These are phyloP conservation scores for Pseudomyrmex cubaensis DNA, from an alignment of 1,140 invertebrate species.

Conservation along the genomic window DNA sequence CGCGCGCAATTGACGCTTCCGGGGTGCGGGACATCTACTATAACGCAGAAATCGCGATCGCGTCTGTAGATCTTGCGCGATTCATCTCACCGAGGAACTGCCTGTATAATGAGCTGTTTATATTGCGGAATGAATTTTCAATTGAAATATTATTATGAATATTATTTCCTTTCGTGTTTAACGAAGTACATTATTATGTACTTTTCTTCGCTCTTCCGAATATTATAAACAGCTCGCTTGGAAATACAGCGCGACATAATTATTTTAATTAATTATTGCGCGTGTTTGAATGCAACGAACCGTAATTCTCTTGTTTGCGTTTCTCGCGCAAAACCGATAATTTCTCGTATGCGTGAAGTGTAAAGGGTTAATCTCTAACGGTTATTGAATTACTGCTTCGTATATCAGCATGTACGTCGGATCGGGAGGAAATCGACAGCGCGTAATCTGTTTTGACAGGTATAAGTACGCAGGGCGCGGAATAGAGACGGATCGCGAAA, in stretches of 20 bases:
- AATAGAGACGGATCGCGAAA: background rate
- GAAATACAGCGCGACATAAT: too few species aligned
- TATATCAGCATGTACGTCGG: constrained; percentile 18
- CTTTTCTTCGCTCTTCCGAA: too few species aligned
- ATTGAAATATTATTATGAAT: too few species aligned
- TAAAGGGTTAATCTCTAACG: constrained; percentile 36
- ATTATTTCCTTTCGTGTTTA: too few species aligned
- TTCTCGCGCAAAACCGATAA: constrained; percentile 19
- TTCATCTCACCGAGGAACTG: too few species aligned
- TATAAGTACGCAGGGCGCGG: constrained; percentile 1
- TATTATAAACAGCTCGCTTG: too few species aligned
- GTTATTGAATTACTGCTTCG: constrained; percentile 33
- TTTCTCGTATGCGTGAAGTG: background rate
- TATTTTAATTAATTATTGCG: too few species aligned
- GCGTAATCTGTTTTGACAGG: constrained; percentile 53
- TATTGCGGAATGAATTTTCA: too few species aligned
- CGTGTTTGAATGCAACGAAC: background rate
- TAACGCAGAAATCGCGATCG: background rate
- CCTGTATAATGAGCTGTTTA: too few species aligned
- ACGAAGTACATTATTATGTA: too few species aligned
- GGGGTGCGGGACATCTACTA: background rate
- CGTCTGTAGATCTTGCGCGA: too few species aligned
- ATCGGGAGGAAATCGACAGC: constrained; percentile 35
- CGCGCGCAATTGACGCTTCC: constrained; percentile 64
- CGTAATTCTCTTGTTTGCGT: background rate